phyloP scores from a whole-genome alignment of 1,140 invertebrate species.

The Bilobella aurantiaca region DNA sequence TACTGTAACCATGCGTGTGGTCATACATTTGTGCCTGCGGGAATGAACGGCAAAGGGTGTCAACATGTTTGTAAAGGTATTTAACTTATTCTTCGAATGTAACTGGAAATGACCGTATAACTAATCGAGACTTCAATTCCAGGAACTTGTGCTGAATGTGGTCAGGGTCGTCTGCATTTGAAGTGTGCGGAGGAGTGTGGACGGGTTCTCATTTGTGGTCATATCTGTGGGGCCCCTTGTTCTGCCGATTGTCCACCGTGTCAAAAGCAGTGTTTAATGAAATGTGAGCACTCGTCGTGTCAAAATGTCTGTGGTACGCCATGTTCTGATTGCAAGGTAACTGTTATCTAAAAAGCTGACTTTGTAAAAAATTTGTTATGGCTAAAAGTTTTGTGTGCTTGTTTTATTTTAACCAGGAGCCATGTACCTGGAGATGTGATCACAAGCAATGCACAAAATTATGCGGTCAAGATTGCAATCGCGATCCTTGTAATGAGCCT shows the following conservation, averaged over 20 bases:
- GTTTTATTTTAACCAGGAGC: constrained; percentile 29
- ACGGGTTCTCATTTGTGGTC: constrained; percentile 51
- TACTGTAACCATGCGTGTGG: constrained; percentile 27
- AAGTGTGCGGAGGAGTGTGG: constrained; percentile 51
- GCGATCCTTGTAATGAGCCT: constrained; percentile 45
- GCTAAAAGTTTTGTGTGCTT: neutral
- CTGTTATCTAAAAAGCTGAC: constrained; percentile 3
- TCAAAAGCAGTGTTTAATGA: constrained; percentile 45
- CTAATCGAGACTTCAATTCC: neutral
- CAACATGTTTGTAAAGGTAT: constrained; percentile 35
- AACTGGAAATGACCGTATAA: too few relatives aligned
- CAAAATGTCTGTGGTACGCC: constrained; percentile 47
- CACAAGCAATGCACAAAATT: constrained; percentile 48
- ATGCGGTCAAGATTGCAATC: constrained; percentile 48
- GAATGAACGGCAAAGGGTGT: constrained; percentile 12
- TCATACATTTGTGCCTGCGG: constrained; percentile 12
- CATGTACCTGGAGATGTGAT: constrained; percentile 40
- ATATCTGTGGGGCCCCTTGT: constrained; percentile 53
- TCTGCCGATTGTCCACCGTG: constrained; percentile 53
- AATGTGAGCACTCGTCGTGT: constrained; percentile 50
- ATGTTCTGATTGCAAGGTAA: constrained; percentile 51
- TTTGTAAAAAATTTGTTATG: neutral
- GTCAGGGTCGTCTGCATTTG: constrained; percentile 51
- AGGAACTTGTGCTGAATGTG: constrained; percentile 49
- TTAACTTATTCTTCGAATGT: constrained; percentile 45